phyloP scores from a whole-genome alignment of 2,888 invertebrate species.

The Epinotia brunnichana region DNA sequence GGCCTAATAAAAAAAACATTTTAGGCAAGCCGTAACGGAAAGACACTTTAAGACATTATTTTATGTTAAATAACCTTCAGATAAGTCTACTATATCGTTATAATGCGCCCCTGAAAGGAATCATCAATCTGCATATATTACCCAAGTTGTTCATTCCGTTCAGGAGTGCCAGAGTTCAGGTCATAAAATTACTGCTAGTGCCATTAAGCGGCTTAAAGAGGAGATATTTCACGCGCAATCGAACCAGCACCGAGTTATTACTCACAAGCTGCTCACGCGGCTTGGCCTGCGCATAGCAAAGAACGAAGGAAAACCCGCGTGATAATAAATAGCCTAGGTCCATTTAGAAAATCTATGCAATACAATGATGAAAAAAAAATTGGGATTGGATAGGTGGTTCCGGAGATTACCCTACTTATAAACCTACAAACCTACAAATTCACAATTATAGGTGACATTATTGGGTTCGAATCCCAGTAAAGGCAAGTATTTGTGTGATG shows the following conservation, averaged over 20 bases:
- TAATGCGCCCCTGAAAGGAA: conserved; percentile 2
- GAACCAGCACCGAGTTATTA: conserved; percentile 17
- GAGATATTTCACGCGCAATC: conserved; percentile 35
- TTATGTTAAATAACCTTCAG: background rate
- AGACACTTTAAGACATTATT: background rate
- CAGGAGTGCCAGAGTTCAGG: conserved; percentile 10
- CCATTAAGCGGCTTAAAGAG: conserved; percentile 34
- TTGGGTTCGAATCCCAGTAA: too few relatives aligned
- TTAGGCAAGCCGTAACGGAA: background rate
- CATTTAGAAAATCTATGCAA: too few relatives aligned
- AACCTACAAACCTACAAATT: too few relatives aligned
- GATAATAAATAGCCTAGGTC: too few relatives aligned
- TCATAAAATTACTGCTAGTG: conserved; percentile 32
- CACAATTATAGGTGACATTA: too few relatives aligned
- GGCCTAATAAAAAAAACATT: too few relatives aligned
- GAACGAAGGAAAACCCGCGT: too few relatives aligned
- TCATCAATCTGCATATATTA: conserved; percentile 37
- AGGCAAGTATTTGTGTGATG: too few relatives aligned
- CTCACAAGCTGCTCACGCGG: background rate
- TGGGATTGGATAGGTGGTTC: too few relatives aligned
- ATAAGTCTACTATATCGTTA: conserved; percentile 10
- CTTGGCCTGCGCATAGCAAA: too few relatives aligned
- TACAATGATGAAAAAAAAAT: too few relatives aligned
- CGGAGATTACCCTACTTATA: too few relatives aligned
- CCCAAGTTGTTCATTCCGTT: conserved; percentile 22